Evolutionary conservation across 2,888 invertebrate species (phyloP).

Genomic region (Phaonia tiefii): DNA sequence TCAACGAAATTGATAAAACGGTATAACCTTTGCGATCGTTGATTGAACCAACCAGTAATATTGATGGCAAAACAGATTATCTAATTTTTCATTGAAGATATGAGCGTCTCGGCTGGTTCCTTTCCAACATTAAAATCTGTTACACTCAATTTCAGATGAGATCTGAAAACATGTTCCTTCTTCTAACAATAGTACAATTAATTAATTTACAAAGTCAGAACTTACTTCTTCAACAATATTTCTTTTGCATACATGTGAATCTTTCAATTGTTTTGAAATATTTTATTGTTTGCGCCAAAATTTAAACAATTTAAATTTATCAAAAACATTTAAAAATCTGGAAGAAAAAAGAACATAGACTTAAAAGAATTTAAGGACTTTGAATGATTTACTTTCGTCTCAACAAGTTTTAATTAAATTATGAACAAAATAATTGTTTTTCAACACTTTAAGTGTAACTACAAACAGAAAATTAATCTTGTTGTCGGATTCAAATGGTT

Average conservation of each 20-base stretch:
- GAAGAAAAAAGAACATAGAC: slow-evolving; percentile 42
- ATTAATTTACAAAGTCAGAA: slow-evolving; percentile 37
- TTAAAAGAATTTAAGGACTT: background rate
- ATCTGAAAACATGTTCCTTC: slow-evolving; percentile 22
- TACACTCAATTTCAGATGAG: slow-evolving; percentile 10
- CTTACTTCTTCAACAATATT: background rate
- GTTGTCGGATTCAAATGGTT: background rate
- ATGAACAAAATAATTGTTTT: slow-evolving; percentile 17
- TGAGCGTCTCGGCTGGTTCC: no score
- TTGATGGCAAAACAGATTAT: no score
- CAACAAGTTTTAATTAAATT: slow-evolving; percentile 10
- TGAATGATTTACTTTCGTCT: background rate
- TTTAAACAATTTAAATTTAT: slow-evolving; percentile 51
- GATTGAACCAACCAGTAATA: no score
- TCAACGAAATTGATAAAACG: background rate
- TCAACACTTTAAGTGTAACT: slow-evolving; percentile 30
- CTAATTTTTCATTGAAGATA: slow-evolving; percentile 19
- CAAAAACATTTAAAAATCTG: slow-evolving; percentile 53
- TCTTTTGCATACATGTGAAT: slow-evolving; percentile 20
- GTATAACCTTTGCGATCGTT: no score
- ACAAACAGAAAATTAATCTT: slow-evolving; percentile 2
- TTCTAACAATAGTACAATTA: background rate
- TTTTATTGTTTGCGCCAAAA: slow-evolving; percentile 56
- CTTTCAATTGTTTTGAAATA: background rate
- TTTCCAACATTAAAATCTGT: background rate